These are phyloP conservation scores for Solea solea DNA, from an alignment of 2,113 vertebrate genomes.

Conservation along the genomic window DNA sequence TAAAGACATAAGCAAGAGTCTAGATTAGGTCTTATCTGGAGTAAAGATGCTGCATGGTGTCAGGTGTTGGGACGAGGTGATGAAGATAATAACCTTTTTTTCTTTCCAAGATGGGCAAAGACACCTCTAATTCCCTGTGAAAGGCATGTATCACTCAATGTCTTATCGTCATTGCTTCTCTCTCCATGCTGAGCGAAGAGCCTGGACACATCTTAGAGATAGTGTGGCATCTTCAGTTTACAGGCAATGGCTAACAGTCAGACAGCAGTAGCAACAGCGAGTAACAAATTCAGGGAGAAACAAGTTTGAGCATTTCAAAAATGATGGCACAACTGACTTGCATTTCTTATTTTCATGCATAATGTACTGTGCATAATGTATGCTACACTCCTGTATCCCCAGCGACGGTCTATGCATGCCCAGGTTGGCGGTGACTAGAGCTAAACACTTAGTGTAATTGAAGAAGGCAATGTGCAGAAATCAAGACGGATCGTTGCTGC, in stretches of 20 bases:
- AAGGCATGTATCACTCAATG: conserved; percentile 70
- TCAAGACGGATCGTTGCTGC: conserved; percentile 80
- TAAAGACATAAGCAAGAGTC: conserved; percentile 77
- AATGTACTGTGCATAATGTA: conserved; percentile 33
- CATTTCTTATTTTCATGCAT: conserved; percentile 47
- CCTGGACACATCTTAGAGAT: conserved; percentile 66
- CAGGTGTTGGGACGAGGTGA: conserved; percentile 67
- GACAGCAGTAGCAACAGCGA: conserved; percentile 18
- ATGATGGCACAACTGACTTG: conserved; percentile 17
- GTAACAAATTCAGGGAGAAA: conserved; percentile 18
- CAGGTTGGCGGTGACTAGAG: conserved; percentile 62
- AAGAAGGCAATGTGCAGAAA: conserved; percentile 80
- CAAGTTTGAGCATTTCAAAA: conserved; percentile 31
- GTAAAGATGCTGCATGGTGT: conserved; percentile 73
- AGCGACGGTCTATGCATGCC: conserved; percentile 28
- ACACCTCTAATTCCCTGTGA: conserved; percentile 77
- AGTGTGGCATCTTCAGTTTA: conserved; percentile 58
- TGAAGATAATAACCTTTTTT: conserved; percentile 77
- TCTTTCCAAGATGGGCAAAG: conserved; percentile 57
- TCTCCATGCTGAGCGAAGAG: conserved; percentile 63
- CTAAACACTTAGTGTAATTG: conserved; percentile 79
- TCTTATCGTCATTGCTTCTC: conserved; percentile 74
- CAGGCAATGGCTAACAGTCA: conserved; percentile 21
- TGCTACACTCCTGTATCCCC: conserved; percentile 18
- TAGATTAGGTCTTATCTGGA: conserved; percentile 83